A percentile compares a stretch with the other conserved stretches of the same genome.
Conservation (phyloP, 1,140 invertebrate genomes). For the Drosophila elegans region DNA sequence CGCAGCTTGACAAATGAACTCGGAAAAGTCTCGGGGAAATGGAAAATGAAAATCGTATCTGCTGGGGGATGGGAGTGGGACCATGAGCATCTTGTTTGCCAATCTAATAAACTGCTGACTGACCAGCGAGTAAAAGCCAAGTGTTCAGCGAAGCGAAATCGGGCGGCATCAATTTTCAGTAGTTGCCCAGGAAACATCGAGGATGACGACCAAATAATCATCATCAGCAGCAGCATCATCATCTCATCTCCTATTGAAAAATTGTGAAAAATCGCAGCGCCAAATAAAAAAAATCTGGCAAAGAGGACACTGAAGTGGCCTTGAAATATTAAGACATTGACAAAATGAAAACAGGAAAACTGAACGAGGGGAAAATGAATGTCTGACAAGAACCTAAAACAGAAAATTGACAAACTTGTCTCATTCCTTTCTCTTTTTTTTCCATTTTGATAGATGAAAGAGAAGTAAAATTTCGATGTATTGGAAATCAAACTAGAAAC, state of each 20-base stretch:
- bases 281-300: constrained; percentile 11
- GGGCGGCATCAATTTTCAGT: constrained; percentile 73
- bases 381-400: constrained; percentile 24
- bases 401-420: constrained; percentile 48
- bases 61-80: neutral
- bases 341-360: constrained; percentile 30
- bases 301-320: constrained; percentile 37
- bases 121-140: constrained; percentile 34
- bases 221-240: constrained; percentile 26
- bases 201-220: constrained; percentile 61
- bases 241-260: constrained; percentile 29
- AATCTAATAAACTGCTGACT: constrained; percentile 73
- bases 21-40: constrained; percentile 12
- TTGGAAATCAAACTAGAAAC: constrained; percentile 8
- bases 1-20: constrained; percentile 67
- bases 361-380: constrained; percentile 8
- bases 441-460: constrained; percentile 36
- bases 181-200: constrained; percentile 70
- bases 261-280: constrained; percentile 55
- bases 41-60: constrained; percentile 7
- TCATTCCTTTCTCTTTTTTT: neutral
- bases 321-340: constrained; percentile 65
- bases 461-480: neutral
- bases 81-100: constrained; percentile 47
- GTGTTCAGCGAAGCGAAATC: constrained; percentile 35